Conservation (phyloP, 2,113 vertebrate species). For the Cyprinus carpio region DNA sequence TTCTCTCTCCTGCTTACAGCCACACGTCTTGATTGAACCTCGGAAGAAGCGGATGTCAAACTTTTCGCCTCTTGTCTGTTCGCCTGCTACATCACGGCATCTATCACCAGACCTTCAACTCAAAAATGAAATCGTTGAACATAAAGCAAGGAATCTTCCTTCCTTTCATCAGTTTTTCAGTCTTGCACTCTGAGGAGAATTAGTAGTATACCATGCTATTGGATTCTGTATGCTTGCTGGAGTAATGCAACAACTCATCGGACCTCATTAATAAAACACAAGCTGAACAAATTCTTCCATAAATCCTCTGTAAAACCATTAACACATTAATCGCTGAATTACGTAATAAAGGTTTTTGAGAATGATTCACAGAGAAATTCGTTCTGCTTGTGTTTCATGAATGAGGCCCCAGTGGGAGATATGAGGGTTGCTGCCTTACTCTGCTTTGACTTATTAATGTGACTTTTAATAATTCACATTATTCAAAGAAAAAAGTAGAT, state of each 20-base stretch:
- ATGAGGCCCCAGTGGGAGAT: not conserved
- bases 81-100: not conserved
- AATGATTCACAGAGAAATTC: not conserved
- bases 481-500: not conserved
- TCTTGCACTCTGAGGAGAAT: not conserved
- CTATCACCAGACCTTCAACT: not conserved
- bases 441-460: constrained; percentile 2
- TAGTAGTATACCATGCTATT: not conserved
- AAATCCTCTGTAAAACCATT: not conserved
- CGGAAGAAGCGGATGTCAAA: constrained; percentile 45
- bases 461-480: constrained; percentile 1
- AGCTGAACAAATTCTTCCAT: not conserved
- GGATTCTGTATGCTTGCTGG: not conserved
- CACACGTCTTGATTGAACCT: constrained; percentile 50
- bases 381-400: not conserved
- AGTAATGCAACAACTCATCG: not conserved
- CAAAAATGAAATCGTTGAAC: constrained; percentile 26
- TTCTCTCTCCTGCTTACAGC: constrained; percentile 30
- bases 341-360: not conserved
- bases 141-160: not conserved
- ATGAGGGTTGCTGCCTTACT: not conserved
- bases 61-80: constrained; percentile 30
- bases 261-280: constrained; percentile 11
- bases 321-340: not conserved
- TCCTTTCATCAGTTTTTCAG: not conserved